Evolutionary conservation across 2,888 invertebrate genomes (phyloP), one percentile per base, ranked within the genome.

Genomic region (Calephelis perditalis): DNA sequence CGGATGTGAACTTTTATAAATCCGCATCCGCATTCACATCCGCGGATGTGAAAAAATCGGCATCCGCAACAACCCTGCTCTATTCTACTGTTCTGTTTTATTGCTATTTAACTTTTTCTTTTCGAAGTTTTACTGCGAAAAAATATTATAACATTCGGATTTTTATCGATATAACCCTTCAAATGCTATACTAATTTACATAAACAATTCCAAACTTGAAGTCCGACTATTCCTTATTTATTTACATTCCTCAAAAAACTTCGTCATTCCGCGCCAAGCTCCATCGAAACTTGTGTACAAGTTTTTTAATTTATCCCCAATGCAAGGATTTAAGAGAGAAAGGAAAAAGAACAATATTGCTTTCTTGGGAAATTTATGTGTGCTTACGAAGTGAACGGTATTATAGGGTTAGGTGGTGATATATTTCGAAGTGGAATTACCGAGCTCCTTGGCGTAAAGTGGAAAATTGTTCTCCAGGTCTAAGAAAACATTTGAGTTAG

Each of bases 261-360:
- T 54, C 52, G 57, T 60, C 58, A 54, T 60, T 45, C 36, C 36
- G 36, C 57, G 11, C 57, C 58, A 15, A n/a, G 63, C 57, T 46
- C 52, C 59, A 60, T 65, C 43, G 58, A 58, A 49, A 49, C 49
- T 47, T 15, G 47, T 56, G 58, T 57, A 58, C 62, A 69, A 73
- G 69, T 73, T 71, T 72, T 73, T 73, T 71, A 72, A 72, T 72
- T 70, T 72, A 64, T 62, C 62, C 52, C 45, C 64, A 55, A 58
- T 60, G 61, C 60, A 63, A 49, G 54, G 59, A 62, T 60, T 63
- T 52, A 59, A 61, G 60, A 47, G 45, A 59, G 62, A 62, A 52
- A 57, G 58, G 52, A 61, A 60, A 57, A 61, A 58, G 43, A 54
- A 63, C 60, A 59, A 61, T 63, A 64, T 62, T 62, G 63, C 62